Evolutionary conservation across 2,113 vertebrate genomes (phyloP).

Genomic region (Pantherophis guttatus): DNA sequence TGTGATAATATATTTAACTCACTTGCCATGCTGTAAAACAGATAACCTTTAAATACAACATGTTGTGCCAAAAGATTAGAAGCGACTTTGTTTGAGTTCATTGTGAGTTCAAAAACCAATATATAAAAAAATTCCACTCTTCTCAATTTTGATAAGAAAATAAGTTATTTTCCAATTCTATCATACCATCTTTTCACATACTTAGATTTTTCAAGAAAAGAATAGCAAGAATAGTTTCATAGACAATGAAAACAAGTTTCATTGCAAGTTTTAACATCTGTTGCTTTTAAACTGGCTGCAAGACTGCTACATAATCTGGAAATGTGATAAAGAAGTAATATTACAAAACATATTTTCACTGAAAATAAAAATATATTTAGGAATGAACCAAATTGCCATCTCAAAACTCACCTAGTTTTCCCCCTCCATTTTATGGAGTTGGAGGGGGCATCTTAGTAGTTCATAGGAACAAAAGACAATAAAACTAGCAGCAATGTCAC

Average conservation of each 20-base stretch:
- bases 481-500: neutral
- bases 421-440: neutral
- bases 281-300: neutral
- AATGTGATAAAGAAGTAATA: neutral
- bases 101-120: conserved; percentile 21
- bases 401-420: neutral
- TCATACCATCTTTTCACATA: neutral
- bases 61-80: conserved; percentile 42
- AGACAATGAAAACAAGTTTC: neutral
- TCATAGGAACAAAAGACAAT: neutral
- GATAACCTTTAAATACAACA: conserved; percentile 53
- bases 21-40: conserved; percentile 32
- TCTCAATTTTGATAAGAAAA: conserved; percentile 23
- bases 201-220: conserved; percentile 8
- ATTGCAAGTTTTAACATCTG: neutral
- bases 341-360: neutral
- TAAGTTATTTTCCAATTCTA: conserved; percentile 6
- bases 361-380: neutral
- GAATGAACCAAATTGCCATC: neutral
- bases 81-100: conserved; percentile 27
- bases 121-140: conserved; percentile 4
- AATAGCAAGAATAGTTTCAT: neutral
- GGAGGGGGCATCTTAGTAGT: neutral
- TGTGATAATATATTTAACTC: conserved; percentile 53
- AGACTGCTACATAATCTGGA: neutral